Conservation (phyloP, 2,113 vertebrate species). For the Archilochus colubris region DNA sequence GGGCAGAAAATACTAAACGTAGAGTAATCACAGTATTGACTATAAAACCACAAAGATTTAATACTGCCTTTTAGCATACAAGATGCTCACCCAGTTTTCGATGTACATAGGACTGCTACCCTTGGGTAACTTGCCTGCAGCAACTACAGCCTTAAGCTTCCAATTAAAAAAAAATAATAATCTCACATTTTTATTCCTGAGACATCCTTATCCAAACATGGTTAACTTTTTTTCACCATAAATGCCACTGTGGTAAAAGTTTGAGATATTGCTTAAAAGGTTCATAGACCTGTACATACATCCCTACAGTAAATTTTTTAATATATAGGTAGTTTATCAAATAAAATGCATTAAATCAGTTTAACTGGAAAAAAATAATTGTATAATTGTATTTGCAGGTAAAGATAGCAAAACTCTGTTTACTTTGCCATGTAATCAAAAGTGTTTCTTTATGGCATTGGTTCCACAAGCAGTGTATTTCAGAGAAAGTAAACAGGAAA, state of each 20-base stretch:
- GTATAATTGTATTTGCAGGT: neutral
- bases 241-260: neutral
- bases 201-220: fast-evolving
- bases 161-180: neutral
- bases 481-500: neutral
- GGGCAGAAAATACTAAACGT: fast-evolving
- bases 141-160: neutral
- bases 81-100: neutral
- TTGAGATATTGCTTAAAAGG: neutral
- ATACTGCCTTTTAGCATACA: neutral
- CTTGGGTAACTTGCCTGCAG: too few species aligned
- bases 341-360: neutral
- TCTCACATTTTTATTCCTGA: neutral
- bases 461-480: neutral
- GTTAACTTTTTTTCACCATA: neutral
- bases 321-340: fast-evolving
- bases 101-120: fast-evolving
- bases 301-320: neutral
- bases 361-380: neutral
- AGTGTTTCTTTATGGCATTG: neutral
- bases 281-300: neutral
- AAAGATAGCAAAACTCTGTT: neutral
- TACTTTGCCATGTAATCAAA: neutral
- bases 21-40: fast-evolving
- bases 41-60: fast-evolving